A percentile compares a stretch with the other conserved stretches of the same genome.
Evolutionary conservation across 2,797 vertebrate species (phyloP).

Genomic region (Rhabdophis nuchalis): DNA sequence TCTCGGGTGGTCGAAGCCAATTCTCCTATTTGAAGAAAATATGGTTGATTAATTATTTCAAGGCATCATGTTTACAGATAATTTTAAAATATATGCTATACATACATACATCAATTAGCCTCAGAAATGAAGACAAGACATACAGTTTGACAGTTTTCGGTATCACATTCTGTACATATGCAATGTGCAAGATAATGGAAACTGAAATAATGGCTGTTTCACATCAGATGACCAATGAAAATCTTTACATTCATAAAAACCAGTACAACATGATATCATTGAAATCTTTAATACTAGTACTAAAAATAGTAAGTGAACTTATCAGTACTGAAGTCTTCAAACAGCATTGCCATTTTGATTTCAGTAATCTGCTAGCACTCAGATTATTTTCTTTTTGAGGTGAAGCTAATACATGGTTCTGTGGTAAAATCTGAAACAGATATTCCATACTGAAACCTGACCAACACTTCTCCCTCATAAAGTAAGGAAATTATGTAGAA

Average conservation of each 20-base stretch:
- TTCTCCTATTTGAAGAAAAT: background rate
- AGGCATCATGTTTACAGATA: background rate
- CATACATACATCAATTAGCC: background rate
- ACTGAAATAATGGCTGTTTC: conserved; percentile 29
- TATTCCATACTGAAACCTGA: background rate
- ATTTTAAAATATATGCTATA: background rate
- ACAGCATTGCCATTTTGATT: conserved; percentile 13
- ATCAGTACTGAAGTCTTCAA: background rate
- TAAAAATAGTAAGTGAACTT: conserved; percentile 15
- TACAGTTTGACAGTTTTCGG: background rate
- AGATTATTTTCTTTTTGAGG: background rate
- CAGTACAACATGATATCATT: background rate
- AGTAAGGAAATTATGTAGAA: background rate
- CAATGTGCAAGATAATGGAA: conserved; percentile 15
- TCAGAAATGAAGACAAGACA: background rate
- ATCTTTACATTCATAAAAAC: conserved; percentile 32
- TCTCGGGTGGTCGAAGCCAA: background rate
- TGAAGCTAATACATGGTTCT: background rate
- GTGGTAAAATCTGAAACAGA: background rate
- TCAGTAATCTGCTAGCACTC: conserved; percentile 1
- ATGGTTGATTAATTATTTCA: background rate
- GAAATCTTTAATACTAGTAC: conserved; percentile 19
- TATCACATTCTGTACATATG: background rate
- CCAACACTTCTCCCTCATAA: background rate
- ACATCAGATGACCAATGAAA: background rate